Evolutionary conservation across 2,888 invertebrate species (phyloP).

Genomic region (Meiosimyza platycephala): DNA sequence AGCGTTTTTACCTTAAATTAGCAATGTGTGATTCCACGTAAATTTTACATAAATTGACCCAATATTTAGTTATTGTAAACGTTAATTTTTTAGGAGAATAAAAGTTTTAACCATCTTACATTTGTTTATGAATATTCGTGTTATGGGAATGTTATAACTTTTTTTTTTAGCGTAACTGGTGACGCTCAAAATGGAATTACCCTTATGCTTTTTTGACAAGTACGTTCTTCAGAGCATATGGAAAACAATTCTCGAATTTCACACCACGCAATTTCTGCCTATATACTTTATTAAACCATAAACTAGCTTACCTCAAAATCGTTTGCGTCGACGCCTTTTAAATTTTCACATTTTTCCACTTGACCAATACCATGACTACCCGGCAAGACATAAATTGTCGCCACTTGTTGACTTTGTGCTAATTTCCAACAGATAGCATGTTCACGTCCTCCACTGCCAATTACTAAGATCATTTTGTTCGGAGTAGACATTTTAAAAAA

Average conservation of each 20-base stretch:
- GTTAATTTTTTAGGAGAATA: no score
- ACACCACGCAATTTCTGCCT: neutral
- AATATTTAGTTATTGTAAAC: no score
- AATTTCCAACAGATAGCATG: slow-evolving; percentile 97
- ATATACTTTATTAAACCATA: neutral
- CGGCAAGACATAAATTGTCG: slow-evolving; percentile 83
- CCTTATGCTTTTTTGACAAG: no score
- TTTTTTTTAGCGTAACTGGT: no score
- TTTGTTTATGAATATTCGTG: no score
- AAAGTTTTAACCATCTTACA: no score
- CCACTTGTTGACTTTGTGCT: slow-evolving; percentile 79
- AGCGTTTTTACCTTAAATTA: no score
- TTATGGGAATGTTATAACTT: no score
- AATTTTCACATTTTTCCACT: slow-evolving; percentile 74
- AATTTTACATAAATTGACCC: no score
- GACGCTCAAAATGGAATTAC: no score
- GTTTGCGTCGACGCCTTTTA: slow-evolving; percentile 73
- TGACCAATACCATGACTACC: slow-evolving; percentile 88
- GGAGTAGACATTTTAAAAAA: slow-evolving; percentile 40
- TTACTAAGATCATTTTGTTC: slow-evolving; percentile 77
- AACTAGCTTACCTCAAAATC: slow-evolving; percentile 75
- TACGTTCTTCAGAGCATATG: no score
- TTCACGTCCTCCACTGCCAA: slow-evolving; percentile 95
- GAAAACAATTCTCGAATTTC: slow-evolving; percentile 2
- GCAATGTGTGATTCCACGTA: no score